phyloP scores from a whole-genome alignment of 2,797 vertebrate species.

The Epinephelus malabaricus region DNA sequence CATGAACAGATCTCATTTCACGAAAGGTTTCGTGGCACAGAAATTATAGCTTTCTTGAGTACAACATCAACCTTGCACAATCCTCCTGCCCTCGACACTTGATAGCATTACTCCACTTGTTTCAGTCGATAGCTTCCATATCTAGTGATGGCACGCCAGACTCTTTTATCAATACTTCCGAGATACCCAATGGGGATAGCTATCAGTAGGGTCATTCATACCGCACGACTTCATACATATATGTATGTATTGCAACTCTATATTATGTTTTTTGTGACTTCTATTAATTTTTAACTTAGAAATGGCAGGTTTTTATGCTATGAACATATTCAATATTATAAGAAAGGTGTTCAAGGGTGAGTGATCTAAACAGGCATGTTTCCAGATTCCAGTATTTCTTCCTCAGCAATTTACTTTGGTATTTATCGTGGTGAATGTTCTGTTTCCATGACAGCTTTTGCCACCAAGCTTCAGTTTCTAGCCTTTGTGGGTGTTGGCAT shows the following conservation, averaged over 20 bases:
- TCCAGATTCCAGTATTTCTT: not conserved
- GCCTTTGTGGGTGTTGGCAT: too few relatives aligned
- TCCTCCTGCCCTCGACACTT: slow-evolving; percentile 26
- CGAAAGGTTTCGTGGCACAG: not conserved
- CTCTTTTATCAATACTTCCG: slow-evolving; percentile 15
- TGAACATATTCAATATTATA: not conserved
- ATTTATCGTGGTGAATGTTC: not conserved
- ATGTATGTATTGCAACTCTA: not conserved
- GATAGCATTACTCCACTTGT: slow-evolving; percentile 23
- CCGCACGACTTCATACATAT: not conserved
- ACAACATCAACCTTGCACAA: slow-evolving; percentile 10
- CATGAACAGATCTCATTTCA: slow-evolving; percentile 24
- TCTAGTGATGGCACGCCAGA: slow-evolving; percentile 1
- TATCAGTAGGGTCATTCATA: not conserved
- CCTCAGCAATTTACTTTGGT: not conserved
- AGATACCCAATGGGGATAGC: slow-evolving; percentile 9
- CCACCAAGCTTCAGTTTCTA: too few relatives aligned
- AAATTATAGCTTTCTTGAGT: not conserved
- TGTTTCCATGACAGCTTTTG: too few relatives aligned
- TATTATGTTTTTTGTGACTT: not conserved
- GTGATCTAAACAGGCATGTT: not conserved
- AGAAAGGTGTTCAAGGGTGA: not conserved
- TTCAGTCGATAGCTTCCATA: slow-evolving; percentile 31
- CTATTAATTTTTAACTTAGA: not conserved
- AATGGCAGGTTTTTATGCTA: not conserved